Percentiles rank a stretch among this genome's conserved stretches.
These are phyloP conservation scores for Tyrannus savana DNA, from an alignment of 2,113 vertebrate genomes.

Conservation along the genomic window DNA sequence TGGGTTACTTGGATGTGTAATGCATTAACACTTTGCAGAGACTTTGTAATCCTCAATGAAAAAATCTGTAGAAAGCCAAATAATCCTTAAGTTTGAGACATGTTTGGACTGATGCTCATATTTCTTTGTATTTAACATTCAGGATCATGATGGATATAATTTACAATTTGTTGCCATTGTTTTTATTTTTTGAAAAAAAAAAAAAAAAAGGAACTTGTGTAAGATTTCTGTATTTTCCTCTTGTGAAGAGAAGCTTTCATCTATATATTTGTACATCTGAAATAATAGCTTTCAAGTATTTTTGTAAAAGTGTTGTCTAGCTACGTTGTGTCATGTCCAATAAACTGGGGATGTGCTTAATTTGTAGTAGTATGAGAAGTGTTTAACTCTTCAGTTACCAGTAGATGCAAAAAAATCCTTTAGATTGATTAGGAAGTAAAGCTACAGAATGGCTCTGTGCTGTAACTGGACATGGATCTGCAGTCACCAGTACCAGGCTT, in stretches of 20 bases:
- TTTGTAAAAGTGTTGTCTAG: constrained; percentile 23
- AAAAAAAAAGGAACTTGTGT: background rate
- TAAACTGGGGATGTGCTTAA: constrained; percentile 18
- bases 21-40: background rate
- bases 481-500: background rate
- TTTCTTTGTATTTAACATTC: background rate
- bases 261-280: constrained; percentile 41
- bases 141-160: background rate
- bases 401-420: background rate
- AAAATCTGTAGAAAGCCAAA: background rate
- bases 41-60: background rate
- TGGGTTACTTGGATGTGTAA: background rate
- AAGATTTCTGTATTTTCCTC: constrained; percentile 22
- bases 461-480: background rate
- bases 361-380: background rate
- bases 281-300: constrained; percentile 25
- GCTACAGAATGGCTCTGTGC: background rate
- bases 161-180: background rate
- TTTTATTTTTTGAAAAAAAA: background rate
- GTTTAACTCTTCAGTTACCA: background rate
- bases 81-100: background rate
- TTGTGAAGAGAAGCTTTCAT: background rate
- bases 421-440: background rate
- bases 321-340: background rate
- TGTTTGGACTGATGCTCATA: background rate